Base-by-base conservation (phyloP, 2,888 invertebrate species). In the Teinopalpus imperialis region DNA sequence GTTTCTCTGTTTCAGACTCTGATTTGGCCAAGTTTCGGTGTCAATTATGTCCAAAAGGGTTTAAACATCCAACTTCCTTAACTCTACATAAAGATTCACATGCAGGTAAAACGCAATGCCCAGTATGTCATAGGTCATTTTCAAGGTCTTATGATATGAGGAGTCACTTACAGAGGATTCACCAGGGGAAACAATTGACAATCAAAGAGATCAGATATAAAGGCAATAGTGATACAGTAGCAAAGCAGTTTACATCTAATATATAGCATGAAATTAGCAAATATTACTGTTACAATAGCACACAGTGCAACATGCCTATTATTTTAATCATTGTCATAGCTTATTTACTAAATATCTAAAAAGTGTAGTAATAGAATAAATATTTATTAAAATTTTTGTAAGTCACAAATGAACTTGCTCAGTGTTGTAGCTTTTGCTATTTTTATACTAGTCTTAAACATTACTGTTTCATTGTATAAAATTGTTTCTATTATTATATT, bases 91-190 rank as follows among this genome's bases (percentile, higher is more conserved):
- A 90, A 74, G 91, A 91, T 66, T 90, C 91, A 31, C 92, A 92
- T 57, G 90, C 90, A 39, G 92, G 92, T 14, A 91, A 91, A 69
- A 92, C 92, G 12, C 90, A 90, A 59, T 92, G 92, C 57, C 91
- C 91, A 5, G 90, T 92, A 39, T 92, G 92, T 57, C 90, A 88
- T 53, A 81, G 91, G 52, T 90, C 91, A 48, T 91, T 92, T 66
- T 91, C 91, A 55, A 76, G 92, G 49, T 91, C 90, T 50, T 91
- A 91, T 61, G 91, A 91, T 54, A 91, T 91, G 91, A 78, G 90
- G 54, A 89, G 90, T 56, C 91, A 91, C 54, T 68, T 91, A 24
- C 86, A 90, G 67, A 82, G 90, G 67, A 91, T 91, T 74, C 91
- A 91, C 63, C 90, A 91, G 67, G 90, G 87, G 13, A 87, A 88